Evolutionary conservation across 2,113 vertebrate genomes (phyloP).

Genomic region (Poeciliopsis prolifica): DNA sequence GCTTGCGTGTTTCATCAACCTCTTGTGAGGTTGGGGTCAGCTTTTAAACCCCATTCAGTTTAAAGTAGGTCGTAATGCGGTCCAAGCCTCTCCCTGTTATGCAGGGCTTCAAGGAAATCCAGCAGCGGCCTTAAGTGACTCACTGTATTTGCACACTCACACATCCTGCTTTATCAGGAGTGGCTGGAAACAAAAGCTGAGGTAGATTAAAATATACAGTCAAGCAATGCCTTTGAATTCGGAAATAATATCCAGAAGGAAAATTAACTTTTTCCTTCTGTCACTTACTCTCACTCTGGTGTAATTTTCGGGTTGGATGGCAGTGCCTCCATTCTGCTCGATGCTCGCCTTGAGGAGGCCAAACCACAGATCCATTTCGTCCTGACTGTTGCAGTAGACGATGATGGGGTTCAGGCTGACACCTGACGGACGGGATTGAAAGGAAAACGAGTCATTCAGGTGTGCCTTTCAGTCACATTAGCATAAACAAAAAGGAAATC

Average conservation of each 20-base stretch:
- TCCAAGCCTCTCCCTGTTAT: constrained; percentile 57
- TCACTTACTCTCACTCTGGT: constrained; percentile 74
- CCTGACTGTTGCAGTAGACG: constrained; percentile 86
- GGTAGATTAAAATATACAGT: constrained; percentile 22
- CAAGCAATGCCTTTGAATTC: neutral
- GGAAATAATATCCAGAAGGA: neutral
- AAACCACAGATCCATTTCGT: constrained; percentile 89
- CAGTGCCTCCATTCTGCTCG: constrained; percentile 81
- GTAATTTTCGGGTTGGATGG: constrained; percentile 59
- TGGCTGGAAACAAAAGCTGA: constrained; percentile 16
- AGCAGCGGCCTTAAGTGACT: constrained; percentile 66
- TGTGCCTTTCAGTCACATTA: neutral
- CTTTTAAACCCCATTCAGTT: constrained; percentile 33
- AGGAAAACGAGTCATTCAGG: constrained; percentile 26
- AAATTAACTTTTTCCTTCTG: neutral
- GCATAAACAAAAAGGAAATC: constrained; percentile 16
- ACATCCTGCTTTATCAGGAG: constrained; percentile 56
- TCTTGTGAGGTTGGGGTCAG: constrained; percentile 57
- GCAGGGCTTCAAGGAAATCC: constrained; percentile 42
- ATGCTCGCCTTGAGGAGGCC: constrained; percentile 91
- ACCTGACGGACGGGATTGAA: constrained; percentile 74
- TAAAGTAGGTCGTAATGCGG: constrained; percentile 39
- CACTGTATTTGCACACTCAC: constrained; percentile 34
- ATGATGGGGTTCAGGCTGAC: constrained; percentile 89
- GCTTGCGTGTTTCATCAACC: constrained; percentile 37